These are phyloP conservation scores for Entomobrya multifasciata DNA, from an alignment of 2,888 invertebrate genomes.

Conservation along the genomic window DNA sequence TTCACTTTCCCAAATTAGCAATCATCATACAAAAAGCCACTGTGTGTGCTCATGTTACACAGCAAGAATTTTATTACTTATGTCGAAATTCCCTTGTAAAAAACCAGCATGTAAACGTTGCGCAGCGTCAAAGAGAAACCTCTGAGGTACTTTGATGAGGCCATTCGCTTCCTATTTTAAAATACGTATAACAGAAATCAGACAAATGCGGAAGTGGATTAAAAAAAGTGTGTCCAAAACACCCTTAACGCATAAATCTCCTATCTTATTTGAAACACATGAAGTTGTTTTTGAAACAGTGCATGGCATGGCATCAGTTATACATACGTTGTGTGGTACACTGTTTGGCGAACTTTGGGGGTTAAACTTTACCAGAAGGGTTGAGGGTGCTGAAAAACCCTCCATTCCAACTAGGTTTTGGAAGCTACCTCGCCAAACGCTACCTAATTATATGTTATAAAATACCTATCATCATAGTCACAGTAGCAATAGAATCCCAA, in stretches of 20 bases:
- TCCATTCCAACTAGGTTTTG: background rate
- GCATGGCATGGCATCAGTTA: background rate
- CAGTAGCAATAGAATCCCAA: background rate
- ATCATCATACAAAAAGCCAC: background rate
- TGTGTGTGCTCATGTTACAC: background rate
- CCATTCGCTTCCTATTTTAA: background rate
- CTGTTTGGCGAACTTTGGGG: background rate
- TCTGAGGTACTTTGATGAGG: conserved; percentile 19
- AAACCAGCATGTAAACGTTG: too few relatives aligned
- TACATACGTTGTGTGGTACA: background rate
- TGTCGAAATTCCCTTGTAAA: too few relatives aligned
- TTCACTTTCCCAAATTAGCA: background rate
- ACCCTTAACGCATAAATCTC: background rate
- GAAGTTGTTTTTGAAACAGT: background rate
- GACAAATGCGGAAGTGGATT: conserved; percentile 19
- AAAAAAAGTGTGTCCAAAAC: background rate
- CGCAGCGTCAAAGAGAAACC: conserved; percentile 20
- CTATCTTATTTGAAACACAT: background rate
- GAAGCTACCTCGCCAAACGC: background rate
- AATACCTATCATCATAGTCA: background rate
- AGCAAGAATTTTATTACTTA: too few relatives aligned
- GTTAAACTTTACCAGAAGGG: background rate
- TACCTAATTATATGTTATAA: conserved; percentile 3
- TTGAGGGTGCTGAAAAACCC: background rate
- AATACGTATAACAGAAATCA: background rate